Evolutionary conservation across 1,140 invertebrate species (phyloP).

Genomic region (Drosophila tristis): DNA sequence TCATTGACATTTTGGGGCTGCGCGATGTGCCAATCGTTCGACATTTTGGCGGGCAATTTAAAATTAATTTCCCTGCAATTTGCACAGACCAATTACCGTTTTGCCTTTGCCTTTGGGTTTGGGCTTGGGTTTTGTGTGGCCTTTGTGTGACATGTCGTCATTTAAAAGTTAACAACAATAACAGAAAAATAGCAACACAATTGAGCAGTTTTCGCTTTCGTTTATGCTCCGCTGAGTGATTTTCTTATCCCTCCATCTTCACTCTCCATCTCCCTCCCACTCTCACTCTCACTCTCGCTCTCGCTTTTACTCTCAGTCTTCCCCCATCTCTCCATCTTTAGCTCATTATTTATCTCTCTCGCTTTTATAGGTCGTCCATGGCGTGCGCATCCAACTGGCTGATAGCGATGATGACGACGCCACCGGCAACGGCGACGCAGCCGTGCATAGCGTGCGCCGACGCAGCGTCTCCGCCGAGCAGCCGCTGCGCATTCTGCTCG

Average conservation of each 20-base stretch:
- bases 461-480: constrained; percentile 90
- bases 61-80: constrained; percentile 79
- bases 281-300: background rate
- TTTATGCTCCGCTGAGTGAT: constrained; percentile 53
- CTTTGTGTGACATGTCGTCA: constrained; percentile 71
- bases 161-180: constrained; percentile 65
- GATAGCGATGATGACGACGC: constrained; percentile 50
- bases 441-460: constrained; percentile 90
- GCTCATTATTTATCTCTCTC: constrained; percentile 10
- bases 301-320: constrained; percentile 5
- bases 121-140: constrained; percentile 48
- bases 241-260: constrained; percentile 36
- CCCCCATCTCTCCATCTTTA: constrained; percentile 22
- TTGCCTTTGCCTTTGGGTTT: constrained; percentile 24
- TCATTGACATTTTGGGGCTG: constrained; percentile 67
- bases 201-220: constrained; percentile 60
- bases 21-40: constrained; percentile 72
- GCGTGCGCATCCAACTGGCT: constrained; percentile 88
- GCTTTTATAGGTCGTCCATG: constrained; percentile 90
- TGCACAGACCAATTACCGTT: constrained; percentile 68
- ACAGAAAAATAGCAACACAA: background rate
- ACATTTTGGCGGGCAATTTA: constrained; percentile 79
- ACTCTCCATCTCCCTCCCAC: constrained; percentile 1
- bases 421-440: constrained; percentile 32
- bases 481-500: constrained; percentile 93